Conservation (phyloP, 2,113 vertebrate genomes). For the Empidonax traillii region DNA sequence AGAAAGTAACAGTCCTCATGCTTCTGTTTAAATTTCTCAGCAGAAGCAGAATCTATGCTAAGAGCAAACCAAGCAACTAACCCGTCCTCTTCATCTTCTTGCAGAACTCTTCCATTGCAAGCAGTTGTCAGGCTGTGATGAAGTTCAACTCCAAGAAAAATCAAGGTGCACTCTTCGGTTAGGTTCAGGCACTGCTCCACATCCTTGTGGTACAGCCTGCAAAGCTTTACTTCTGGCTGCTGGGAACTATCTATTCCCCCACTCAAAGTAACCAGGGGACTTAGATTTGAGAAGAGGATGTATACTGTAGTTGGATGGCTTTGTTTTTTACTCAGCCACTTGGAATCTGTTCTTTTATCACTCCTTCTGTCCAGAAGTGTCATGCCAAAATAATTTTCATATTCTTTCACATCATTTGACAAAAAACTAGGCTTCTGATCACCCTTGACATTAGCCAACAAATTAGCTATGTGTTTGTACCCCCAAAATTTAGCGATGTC, state of each 20-base stretch:
- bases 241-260: constrained; percentile 29
- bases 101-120: background rate
- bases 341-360: constrained; percentile 80
- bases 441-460: constrained; percentile 71
- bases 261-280: constrained; percentile 78
- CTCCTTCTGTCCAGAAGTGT: constrained; percentile 86
- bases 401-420: constrained; percentile 37
- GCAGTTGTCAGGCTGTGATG: background rate
- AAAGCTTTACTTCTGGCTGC: constrained; percentile 76
- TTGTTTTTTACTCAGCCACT: constrained; percentile 82
- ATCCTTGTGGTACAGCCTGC: constrained; percentile 71
- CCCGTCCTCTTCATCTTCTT: constrained; percentile 62
- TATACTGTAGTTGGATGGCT: constrained; percentile 78
- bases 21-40: constrained; percentile 74
- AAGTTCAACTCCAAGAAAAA: constrained; percentile 92
- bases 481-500: constrained; percentile 95
- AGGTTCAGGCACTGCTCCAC: constrained; percentile 78
- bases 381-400: constrained; percentile 85
- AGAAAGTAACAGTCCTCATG: constrained; percentile 81
- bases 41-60: constrained; percentile 69
- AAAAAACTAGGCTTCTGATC: constrained; percentile 55
- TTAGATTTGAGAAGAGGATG: constrained; percentile 86
- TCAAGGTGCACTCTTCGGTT: constrained; percentile 63
- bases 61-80: constrained; percentile 91
- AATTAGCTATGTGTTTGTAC: constrained; percentile 82